A percentile compares a stretch with the other conserved stretches of the same genome.
These are phyloP conservation scores for Oncorhynchus kisutch DNA, from an alignment of 2,113 vertebrate species.

Conservation along the genomic window DNA sequence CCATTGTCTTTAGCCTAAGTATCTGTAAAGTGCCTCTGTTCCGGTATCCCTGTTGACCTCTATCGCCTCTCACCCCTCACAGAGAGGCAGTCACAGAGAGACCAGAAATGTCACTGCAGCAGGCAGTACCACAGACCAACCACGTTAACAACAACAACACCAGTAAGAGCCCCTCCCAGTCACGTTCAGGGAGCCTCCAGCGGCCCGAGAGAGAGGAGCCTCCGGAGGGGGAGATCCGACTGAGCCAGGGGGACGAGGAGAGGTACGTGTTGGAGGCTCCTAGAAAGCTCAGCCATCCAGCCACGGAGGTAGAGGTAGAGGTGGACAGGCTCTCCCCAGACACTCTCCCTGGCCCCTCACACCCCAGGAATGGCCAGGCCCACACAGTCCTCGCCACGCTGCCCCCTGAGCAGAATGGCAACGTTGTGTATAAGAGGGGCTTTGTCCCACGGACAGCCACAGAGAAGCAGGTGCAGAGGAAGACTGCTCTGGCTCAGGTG, in stretches of 20 bases:
- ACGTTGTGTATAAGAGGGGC: conserved; percentile 78
- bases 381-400: conserved; percentile 66
- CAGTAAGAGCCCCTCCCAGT: conserved; percentile 66
- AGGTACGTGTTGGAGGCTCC: conserved; percentile 76
- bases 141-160: conserved; percentile 77
- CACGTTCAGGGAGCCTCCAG: conserved; percentile 68
- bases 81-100: conserved; percentile 79
- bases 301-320: conserved; percentile 57
- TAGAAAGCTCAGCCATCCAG: conserved; percentile 66
- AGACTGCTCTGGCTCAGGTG: conserved; percentile 86
- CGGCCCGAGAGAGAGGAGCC: conserved; percentile 67
- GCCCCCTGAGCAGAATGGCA: conserved; percentile 86
- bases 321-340: conserved; percentile 78
- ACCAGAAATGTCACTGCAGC: conserved; percentile 76
- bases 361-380: conserved; percentile 78
- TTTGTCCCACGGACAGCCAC: conserved; percentile 75
- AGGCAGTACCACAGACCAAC: conserved; percentile 83
- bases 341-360: conserved; percentile 56
- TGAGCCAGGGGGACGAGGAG: conserved; percentile 71
- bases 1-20: background rate
- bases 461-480: conserved; percentile 89
- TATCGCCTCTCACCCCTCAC: conserved; percentile 31
- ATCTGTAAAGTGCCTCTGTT: too few relatives aligned
- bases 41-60: background rate
- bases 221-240: conserved; percentile 65